A percentile compares a stretch with the other conserved stretches of the same genome.
phyloP scores from a whole-genome alignment of 1,140 invertebrate genomes.

The Potamilus streckersoni region DNA sequence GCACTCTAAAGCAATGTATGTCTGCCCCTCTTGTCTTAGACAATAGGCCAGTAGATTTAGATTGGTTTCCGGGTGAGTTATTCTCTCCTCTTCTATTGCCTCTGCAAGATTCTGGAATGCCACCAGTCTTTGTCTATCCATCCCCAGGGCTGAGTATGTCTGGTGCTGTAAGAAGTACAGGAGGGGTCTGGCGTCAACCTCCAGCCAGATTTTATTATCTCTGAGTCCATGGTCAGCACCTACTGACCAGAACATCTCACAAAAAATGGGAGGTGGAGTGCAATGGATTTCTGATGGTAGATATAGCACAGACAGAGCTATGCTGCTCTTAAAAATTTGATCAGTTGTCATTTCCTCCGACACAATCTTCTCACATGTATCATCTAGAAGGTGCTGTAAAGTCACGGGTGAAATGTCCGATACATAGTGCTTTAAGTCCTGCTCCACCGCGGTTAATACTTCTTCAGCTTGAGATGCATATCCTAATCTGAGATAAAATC shows the following conservation, averaged over 20 bases:
- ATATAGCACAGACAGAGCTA: slow-evolving; percentile 1
- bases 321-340: background rate
- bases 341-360: background rate
- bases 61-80: too few relatives aligned
- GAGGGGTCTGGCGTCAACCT: background rate
- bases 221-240: background rate
- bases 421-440: background rate
- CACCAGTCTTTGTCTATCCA: too few relatives aligned
- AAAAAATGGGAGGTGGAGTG: background rate
- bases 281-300: background rate
- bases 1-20: too few relatives aligned
- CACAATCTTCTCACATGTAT: background rate
- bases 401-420: background rate
- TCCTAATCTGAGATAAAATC: background rate
- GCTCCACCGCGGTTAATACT: background rate
- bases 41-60: too few relatives aligned
- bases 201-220: background rate
- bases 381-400: background rate
- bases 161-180: slow-evolving; percentile 1
- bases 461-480: background rate
- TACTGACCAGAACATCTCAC: background rate
- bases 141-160: background rate
- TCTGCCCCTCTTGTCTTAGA: too few relatives aligned
- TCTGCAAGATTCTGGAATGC: too few relatives aligned
- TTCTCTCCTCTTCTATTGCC: too few relatives aligned